Evolutionary conservation across 2,797 vertebrate species (phyloP).

Genomic region (Macrochelys suwanniensis): DNA sequence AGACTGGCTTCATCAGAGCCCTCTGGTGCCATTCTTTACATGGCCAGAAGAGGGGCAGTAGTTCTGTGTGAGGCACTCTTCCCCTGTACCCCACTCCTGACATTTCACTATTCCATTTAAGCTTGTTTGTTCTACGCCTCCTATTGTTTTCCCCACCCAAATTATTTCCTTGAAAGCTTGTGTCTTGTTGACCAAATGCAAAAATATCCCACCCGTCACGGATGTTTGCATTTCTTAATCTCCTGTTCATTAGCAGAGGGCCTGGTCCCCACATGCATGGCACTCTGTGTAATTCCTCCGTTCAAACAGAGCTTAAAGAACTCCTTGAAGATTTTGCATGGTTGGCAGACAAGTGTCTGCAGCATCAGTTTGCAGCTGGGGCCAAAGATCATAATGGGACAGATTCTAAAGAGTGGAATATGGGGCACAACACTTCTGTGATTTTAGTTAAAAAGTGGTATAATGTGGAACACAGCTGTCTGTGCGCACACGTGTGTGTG

Average conservation of each 20-base stretch:
- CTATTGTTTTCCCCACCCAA: neutral
- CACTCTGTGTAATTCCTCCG: neutral
- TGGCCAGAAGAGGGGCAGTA: neutral
- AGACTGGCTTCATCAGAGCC: neutral
- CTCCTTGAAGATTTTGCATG: neutral
- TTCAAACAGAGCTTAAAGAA: neutral
- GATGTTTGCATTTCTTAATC: neutral
- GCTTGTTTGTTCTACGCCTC: neutral
- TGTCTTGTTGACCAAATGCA: neutral
- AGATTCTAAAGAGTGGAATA: neutral
- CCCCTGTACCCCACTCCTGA: neutral
- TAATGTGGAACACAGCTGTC: neutral
- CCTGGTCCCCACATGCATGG: neutral
- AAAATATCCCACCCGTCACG: neutral
- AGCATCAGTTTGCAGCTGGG: neutral
- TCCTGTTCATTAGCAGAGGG: neutral
- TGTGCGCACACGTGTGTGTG: neutral
- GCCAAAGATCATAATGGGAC: neutral
- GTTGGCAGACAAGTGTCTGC: neutral
- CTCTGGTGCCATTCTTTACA: neutral
- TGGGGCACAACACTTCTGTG: neutral
- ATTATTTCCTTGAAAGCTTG: neutral
- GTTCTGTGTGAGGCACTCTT: neutral
- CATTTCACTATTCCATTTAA: neutral
- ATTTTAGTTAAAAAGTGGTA: neutral